A percentile compares a stretch with the other conserved stretches of the same genome.
These are phyloP conservation scores for Anguilla rostrata DNA, from an alignment of 2,113 vertebrate genomes.

Conservation along the genomic window DNA sequence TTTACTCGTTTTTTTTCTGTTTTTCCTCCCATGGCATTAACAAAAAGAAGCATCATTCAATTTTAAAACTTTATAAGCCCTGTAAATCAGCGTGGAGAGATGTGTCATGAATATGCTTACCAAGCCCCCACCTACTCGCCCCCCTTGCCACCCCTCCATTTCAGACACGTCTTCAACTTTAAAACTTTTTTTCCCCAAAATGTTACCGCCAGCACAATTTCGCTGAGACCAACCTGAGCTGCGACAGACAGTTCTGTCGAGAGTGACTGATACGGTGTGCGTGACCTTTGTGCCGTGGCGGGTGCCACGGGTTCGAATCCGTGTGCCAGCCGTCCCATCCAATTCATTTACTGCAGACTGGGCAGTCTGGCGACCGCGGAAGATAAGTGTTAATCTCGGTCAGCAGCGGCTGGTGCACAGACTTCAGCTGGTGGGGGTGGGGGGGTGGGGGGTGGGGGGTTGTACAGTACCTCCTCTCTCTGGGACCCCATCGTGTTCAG, in stretches of 20 bases:
- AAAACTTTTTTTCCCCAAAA: neutral
- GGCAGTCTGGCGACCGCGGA: conserved; percentile 62
- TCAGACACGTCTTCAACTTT: neutral
- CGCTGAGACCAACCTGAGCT: neutral
- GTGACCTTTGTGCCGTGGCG: neutral
- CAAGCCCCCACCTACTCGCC: neutral
- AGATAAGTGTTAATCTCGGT: conserved; percentile 74
- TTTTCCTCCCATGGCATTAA: neutral
- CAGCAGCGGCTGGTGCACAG: conserved; percentile 49
- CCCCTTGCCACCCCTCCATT: neutral
- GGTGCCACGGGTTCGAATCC: conserved; percentile 53
- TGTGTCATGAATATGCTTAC: neutral
- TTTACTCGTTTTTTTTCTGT: neutral
- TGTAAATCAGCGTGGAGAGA: neutral
- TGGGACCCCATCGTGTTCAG: conserved; percentile 58
- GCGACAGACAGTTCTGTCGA: conserved; percentile 11
- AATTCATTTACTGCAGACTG: conserved; percentile 64
- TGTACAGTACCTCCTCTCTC: conserved; percentile 38
- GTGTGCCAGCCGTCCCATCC: conserved; percentile 55
- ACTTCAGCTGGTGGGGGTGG: neutral
- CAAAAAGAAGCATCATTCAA: neutral
- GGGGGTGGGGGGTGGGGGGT: no score
- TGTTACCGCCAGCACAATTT: conserved; percentile 12
- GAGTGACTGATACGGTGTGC: conserved; percentile 19
- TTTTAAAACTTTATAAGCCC: neutral